Percentiles rank a stretch among this genome's conserved stretches.
Evolutionary conservation across 92 coral and sea anemone genomes (phyloP).

Genomic region (Phenganax stokvisi): DNA sequence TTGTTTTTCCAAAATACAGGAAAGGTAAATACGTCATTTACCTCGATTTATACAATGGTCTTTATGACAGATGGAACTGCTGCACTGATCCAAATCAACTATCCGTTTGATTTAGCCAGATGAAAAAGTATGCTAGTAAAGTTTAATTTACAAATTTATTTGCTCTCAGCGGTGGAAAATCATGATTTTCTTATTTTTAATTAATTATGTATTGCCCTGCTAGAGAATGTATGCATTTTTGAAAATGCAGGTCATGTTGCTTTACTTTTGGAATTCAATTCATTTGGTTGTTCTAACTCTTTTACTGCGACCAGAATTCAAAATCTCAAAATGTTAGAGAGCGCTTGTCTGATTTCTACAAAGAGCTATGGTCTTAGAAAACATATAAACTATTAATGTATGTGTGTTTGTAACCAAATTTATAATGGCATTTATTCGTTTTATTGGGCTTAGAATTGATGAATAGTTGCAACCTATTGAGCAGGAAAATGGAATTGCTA

Average conservation of each 20-base stretch:
- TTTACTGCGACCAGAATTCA: neutral
- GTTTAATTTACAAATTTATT: neutral
- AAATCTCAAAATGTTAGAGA: too few relatives aligned
- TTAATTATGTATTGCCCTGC: neutral
- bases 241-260: neutral
- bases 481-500: too few relatives aligned
- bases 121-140: neutral
- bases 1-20: neutral
- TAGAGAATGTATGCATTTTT: neutral
- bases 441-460: too few relatives aligned
- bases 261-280: neutral
- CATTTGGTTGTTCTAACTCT: conserved; percentile 13
- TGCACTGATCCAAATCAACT: conserved; percentile 1
- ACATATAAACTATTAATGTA: too few relatives aligned
- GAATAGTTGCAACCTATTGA: too few relatives aligned
- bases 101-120: neutral
- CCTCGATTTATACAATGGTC: neutral
- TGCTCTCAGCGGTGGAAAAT: neutral
- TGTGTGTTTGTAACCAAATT: too few relatives aligned
- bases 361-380: too few relatives aligned
- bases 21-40: neutral
- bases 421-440: too few relatives aligned
- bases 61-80: neutral
- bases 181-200: neutral
- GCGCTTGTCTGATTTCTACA: too few relatives aligned